These are phyloP conservation scores for Thymelicus sylvestris DNA, from an alignment of 2,888 invertebrate species.

Conservation along the genomic window DNA sequence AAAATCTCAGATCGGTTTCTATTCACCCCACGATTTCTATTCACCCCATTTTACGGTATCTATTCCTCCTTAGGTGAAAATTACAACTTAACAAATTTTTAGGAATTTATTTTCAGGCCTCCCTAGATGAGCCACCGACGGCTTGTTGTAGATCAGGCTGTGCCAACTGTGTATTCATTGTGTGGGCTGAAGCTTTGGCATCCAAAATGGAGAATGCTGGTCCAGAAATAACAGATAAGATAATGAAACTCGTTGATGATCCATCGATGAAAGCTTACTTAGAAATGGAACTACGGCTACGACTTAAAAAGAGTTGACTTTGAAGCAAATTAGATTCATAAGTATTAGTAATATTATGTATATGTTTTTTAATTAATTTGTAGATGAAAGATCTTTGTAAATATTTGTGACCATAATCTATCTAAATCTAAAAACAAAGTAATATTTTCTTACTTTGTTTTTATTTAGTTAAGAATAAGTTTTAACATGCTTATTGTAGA, in stretches of 20 bases:
- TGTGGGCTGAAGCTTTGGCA: constrained; percentile 92
- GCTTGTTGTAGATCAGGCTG: constrained; percentile 97
- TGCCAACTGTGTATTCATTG: constrained; percentile 96
- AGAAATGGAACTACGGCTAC: constrained; percentile 88
- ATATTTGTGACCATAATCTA: no score
- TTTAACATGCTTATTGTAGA: no score
- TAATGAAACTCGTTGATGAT: constrained; percentile 91
- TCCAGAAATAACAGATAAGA: constrained; percentile 87
- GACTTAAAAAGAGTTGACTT: constrained; percentile 53
- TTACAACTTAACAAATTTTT: not conserved
- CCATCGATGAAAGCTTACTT: constrained; percentile 93
- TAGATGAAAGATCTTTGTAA: not conserved
- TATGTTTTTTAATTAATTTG: not conserved
- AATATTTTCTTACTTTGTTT: no score
- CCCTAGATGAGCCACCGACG: constrained; percentile 89
- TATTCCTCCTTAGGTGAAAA: no score
- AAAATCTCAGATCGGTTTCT: no score
- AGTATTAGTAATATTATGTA: not conserved
- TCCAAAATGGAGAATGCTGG: constrained; percentile 86
- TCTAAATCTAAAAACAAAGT: no score
- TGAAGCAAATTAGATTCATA: not conserved
- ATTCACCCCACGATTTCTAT: no score
- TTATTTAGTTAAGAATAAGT: no score
- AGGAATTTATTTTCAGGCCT: constrained; percentile 60
- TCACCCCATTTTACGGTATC: no score